Evolutionary conservation across 2,888 invertebrate genomes (phyloP), one percentile per base, ranked within the genome.

Genomic region (Phaedon cochleariae): DNA sequence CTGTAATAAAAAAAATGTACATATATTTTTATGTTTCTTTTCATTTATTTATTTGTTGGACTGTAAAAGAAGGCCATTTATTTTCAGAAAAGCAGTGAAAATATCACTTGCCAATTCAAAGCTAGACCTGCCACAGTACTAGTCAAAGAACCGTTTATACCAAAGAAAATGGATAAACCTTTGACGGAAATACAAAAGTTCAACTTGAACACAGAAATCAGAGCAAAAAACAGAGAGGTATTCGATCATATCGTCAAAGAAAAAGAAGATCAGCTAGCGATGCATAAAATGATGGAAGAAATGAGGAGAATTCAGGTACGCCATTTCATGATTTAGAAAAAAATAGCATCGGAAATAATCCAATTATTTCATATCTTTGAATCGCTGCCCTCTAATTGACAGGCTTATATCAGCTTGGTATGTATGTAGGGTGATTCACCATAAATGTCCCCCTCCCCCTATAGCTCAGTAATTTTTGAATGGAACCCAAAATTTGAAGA

Each of bases 131-230:
- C 89, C 0, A 79, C 78, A n/a, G 90, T 91, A 2, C 81, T 91
- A 0, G 84, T 87, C 54, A 88, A 87, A 73, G 85, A 89, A 73
- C 91, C 91, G 0, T 92, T 91, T 76, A 85, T 88, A 59, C 90
- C 91, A 2, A 83, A 86, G 22, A 85, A 86, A 60, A 81, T 84
- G 17, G 81, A 84, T 18, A 80, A 83, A 31, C 85, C 86, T 1
- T 67, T 85, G 5, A 73, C 84, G 0, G 85, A 85, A 76, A 76
- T 84, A 6, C 81, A 81, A 10, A 88, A 88, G 31, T 88, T 92
- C 81, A 82, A 85, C 3, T 80, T 93, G n/a, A 87, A 87, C 55
- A 90, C 91, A 1, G 89, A 90, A 63, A 86, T 86, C 66, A 81
- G 93, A 62, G 89, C 89, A 0, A 85, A 83, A 10, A 88, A 91